Base-by-base conservation (phyloP, 35 echinoderm and acorn worm genomes). In the Patiria miniata region DNA sequence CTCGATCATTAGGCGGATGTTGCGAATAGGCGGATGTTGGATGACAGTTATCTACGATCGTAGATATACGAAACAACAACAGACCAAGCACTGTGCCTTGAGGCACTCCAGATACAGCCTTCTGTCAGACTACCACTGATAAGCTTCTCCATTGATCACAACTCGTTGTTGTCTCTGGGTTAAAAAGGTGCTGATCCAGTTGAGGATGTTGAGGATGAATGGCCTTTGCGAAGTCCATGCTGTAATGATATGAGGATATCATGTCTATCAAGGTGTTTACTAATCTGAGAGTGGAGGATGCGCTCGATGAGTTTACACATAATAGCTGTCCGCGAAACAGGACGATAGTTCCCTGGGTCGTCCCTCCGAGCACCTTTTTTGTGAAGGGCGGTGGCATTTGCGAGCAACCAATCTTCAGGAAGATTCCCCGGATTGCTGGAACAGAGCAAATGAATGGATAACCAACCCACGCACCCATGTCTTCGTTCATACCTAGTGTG, bases 291-390 rank as follows among this genome's bases (percentile, higher is more conserved):
- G 39, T 78, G 44, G 8, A 92, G 5, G 39, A 87, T 87, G 18
- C 83, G 61, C 78, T 93, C 85, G 6, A 93, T 26, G 6, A 81
- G 78, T 78, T 93, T 93, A 78, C 91, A 88, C 9, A 55, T 23
- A 33, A 87, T 82, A 37, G 44, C n/a, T n/a, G n/a, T n/a, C n/a
- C n/a, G n/a, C n/a, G n/a, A n/a, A n/a, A n/a, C n/a, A n/a, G n/a
- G 65, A 37, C 78, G 42, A 36, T 82, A 93, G 30, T 83, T 87
- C 7, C 12, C 34, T 50, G 78, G 79, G 7, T 34, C 14, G 29
- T 34, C 15, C 54, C 39, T 73, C n/a, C n/a, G n/a, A 76, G 69
- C 79, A 7, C 85, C 79, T 83, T 91, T 80, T 44, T 93, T 93
- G 55, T 47, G 83, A 3, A 93, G 15, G 6, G 54, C 85, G 1